These are phyloP conservation scores for Thunnus thynnus DNA, from an alignment of 2,113 vertebrate species.

Conservation along the genomic window DNA sequence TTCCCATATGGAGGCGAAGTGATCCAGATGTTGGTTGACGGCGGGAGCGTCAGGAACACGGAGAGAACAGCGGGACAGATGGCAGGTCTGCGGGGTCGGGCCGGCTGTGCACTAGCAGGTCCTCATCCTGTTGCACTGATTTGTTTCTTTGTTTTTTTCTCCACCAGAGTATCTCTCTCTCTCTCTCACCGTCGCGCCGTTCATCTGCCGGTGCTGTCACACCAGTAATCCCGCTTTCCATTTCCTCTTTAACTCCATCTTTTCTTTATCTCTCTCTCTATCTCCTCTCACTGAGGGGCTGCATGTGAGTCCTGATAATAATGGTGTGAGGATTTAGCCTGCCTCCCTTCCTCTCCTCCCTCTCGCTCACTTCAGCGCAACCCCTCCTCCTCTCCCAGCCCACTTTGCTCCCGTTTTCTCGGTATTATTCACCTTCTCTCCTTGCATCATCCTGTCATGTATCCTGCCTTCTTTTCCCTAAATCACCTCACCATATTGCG, in stretches of 20 bases:
- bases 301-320: conserved; percentile 76
- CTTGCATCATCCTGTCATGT: conserved; percentile 47
- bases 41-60: conserved; percentile 30
- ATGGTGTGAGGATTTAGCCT: conserved; percentile 77
- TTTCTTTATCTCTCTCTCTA: conserved; percentile 62
- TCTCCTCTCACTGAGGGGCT: conserved; percentile 74
- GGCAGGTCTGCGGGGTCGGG: conserved; percentile 66
- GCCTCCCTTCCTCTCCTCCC: conserved; percentile 67
- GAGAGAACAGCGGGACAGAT: conserved; percentile 70
- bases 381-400: conserved; percentile 45
- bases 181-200: conserved; percentile 41
- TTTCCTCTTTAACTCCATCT: conserved; percentile 69
- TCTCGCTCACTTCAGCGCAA: conserved; percentile 64
- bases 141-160: conserved; percentile 21
- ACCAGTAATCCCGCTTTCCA: conserved; percentile 72
- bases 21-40: conserved; percentile 73
- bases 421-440: conserved; percentile 58
- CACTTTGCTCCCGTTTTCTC: conserved; percentile 64
- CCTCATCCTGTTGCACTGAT: conserved; percentile 79
- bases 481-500: conserved; percentile 42
- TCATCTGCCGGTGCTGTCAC: conserved; percentile 66
- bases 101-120: conserved; percentile 75
- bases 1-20: conserved; percentile 52
- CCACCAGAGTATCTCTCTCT: conserved; percentile 51
- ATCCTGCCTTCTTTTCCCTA: conserved; percentile 32